Evolutionary conservation across 2,113 vertebrate genomes (phyloP), one percentile per base, ranked within the genome.

Genomic region (Lethenteron reissneri): DNA sequence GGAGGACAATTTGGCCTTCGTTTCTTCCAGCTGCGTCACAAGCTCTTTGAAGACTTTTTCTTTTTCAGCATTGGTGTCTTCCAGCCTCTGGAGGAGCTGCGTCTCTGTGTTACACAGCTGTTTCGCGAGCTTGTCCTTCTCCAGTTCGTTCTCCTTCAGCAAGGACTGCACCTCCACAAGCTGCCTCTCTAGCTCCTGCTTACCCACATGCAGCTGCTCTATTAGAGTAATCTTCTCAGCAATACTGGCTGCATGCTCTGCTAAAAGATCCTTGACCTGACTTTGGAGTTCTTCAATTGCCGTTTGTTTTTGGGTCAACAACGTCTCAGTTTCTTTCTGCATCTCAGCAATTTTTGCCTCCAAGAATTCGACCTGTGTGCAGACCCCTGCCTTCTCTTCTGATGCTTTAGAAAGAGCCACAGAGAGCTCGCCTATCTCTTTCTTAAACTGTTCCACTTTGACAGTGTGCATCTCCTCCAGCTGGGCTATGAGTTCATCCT

Each of bases 301-400:
- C 75, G 80, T 82, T 19, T 87, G 80, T 75, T 82, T 85, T 71
- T 88, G 85, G 11, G 78, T 77, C 58, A 85, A 80, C 74, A 76
- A 84, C 11, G 77, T 77, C 78, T 90, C 84, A 8, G 85, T 81
- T 77, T 84, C 86, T 71, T 75, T 83, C 78, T 92, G 87, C 75
- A 84, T 82, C 72, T 95, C 88, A 2, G 87, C 82, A 72, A 91
- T 77, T 58, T 83, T 87, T 56, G 73, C 82, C 12, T 77, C 83
- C 75, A 81, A 81, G 10, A 76, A 78, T 58, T 84, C 82, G 0
- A 76, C 81, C 77, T 92, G 82, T 74, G 88, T 81, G 3, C 82
- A 79, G 70, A 85, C 86, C 70, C 79, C 78, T 14, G 64, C 72
- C 76, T 86, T 95, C 78, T 94, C 88, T 76, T 84, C 79, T 77